Conservation (phyloP, 92 coral and sea anemone genomes). For the Epizoanthus ramosus region DNA sequence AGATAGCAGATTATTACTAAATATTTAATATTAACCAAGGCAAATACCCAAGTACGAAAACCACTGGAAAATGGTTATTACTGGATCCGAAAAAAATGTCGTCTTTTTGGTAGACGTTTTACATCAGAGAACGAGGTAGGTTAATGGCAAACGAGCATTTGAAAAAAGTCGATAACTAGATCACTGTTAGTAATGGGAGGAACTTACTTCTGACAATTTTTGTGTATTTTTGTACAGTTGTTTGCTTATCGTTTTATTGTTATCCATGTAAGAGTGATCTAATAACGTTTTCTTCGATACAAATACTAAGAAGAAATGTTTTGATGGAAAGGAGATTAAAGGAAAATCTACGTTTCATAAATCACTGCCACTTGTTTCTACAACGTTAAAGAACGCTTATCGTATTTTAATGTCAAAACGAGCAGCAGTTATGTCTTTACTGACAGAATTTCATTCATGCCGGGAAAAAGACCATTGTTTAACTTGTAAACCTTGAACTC, state of each 20-base stretch:
- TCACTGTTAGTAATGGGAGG: background rate
- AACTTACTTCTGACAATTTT: background rate
- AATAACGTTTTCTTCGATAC: conserved; percentile 6
- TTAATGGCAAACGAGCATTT: no score
- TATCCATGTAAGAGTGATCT: conserved; percentile 14
- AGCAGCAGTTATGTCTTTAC: conserved; percentile 18
- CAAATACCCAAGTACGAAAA: no score
- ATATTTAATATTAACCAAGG: no score
- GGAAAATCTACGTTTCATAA: conserved; percentile 2
- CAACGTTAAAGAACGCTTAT: conserved; percentile 13
- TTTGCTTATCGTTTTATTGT: conserved; percentile 18
- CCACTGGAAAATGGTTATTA: no score
- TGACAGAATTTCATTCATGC: conserved; percentile 29
- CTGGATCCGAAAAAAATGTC: no score
- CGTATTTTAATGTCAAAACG: conserved; percentile 15
- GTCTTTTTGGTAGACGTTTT: no score
- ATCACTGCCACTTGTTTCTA: background rate
- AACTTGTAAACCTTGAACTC: conserved; percentile 24
- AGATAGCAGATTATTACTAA: no score
- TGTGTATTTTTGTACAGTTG: conserved; percentile 15
- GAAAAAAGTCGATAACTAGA: background rate
- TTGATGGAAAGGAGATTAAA: background rate
- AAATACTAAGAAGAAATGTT: background rate
- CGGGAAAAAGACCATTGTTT: conserved; percentile 26
- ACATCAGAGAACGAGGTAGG: no score